Base-by-base conservation (phyloP, 30 jellyfish, hydroid and myxozoan genomes). In the Aurelia sp. region DNA sequence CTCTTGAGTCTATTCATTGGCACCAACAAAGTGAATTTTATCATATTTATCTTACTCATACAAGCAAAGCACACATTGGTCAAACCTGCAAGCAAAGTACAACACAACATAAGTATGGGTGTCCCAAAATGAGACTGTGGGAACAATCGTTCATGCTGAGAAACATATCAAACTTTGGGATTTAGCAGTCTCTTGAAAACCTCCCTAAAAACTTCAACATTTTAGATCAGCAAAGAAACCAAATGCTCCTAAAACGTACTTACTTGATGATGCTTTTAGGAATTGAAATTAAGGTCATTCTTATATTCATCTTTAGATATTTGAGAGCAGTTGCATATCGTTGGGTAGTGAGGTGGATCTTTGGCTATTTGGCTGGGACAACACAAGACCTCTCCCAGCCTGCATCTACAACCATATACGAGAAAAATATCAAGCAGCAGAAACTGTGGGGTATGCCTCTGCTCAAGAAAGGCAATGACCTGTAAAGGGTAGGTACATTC, bases 381-480 rank as follows among this genome's bases (percentile, higher is more conserved):
- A 55, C 31, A 57, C 73, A 74, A 72, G 86, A 31, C 86, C 86
- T 57, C 73, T 74, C 19, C 86, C 86, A n/a, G 86, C 86, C 53
- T 74, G 86, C 24, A 44, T 74, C 22, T 74, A 74, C 61, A 74
- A 38, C 7, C 3, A 74, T 24, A 74, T 74, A 0, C 13, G 86
- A 13, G 35, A 35, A n/a, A 52, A 27, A 18, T 48, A 50, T 74
- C 72, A 30, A 50, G 31, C 30, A 38, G 85, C 72, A 47, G 72
- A 27, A 38, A 8, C 50, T 38, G 9, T 7, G 9, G 50, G 50
- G 50, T 38, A 38, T 38, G 50, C 50, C 50, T 38, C 55, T 44
- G 55, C 55, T 44, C 55, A 44, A 47, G 86, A 24, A 74, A 44
- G 86, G 73, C 61, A 74, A 10, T 21, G 58, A 74, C 58, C 86